These are phyloP conservation scores for Lycodopsis pacificus DNA, from an alignment of 2,797 vertebrate species.

Conservation along the genomic window DNA sequence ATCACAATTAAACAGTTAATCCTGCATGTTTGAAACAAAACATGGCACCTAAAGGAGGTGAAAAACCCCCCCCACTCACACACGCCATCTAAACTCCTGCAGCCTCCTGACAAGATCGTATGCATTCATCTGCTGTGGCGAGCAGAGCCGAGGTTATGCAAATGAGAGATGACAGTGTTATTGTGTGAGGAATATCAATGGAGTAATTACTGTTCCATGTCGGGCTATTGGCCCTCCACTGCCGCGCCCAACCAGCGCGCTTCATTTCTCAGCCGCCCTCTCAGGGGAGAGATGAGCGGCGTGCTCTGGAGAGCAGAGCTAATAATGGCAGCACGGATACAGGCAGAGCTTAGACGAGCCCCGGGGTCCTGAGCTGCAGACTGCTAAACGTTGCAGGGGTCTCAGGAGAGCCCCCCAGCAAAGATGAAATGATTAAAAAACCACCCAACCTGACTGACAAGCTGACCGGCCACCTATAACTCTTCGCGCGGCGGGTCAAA, in stretches of 20 bases:
- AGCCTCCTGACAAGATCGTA: constrained; percentile 89
- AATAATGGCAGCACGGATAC: constrained; percentile 98
- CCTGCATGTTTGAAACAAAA: constrained; percentile 55
- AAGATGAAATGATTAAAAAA: constrained; percentile 99
- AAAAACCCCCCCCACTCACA: constrained; percentile 64
- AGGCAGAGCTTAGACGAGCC: constrained; percentile 92
- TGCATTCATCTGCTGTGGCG: constrained; percentile 88
- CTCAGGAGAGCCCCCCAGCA: constrained; percentile 91
- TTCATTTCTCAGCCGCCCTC: constrained; percentile 97
- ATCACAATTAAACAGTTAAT: constrained; percentile 68
- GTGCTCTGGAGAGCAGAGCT: constrained; percentile 98
- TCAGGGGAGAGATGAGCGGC: constrained; percentile 92
- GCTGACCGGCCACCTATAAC: constrained; percentile 83
- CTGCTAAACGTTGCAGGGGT: constrained; percentile 96
- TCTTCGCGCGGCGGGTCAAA: constrained; percentile 69
- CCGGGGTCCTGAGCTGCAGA: constrained; percentile 94
- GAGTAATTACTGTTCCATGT: constrained; percentile 99
- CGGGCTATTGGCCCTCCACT: constrained; percentile 87
- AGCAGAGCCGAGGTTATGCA: constrained; percentile 93
- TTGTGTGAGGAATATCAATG: constrained; percentile 99
- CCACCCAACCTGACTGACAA: constrained; percentile 92
- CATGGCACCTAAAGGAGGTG: constrained; percentile 57
- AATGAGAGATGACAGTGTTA: constrained; percentile 99
- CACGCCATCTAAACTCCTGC: constrained; percentile 86
- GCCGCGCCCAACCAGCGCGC: constrained; percentile 86